Percentiles rank a stretch among this genome's conserved stretches.
Conservation (phyloP, 1,140 invertebrate species). For the Hyphantria cunea region DNA sequence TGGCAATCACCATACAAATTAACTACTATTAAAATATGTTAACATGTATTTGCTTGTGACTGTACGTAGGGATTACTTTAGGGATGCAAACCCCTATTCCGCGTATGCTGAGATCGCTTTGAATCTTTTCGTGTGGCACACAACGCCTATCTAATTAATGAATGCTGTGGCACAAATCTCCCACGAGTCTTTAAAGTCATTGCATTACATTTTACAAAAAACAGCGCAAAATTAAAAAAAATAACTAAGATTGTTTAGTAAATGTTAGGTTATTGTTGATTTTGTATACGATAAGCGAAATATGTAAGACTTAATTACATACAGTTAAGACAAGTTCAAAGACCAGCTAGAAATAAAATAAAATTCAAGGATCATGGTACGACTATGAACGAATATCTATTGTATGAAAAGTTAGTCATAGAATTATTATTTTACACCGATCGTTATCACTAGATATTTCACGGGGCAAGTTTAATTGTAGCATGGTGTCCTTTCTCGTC, state of each 20-base stretch:
- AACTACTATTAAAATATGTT: too few species aligned
- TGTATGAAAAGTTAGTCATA: neutral
- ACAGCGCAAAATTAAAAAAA: neutral
- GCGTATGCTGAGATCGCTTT: neutral
- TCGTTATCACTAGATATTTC: too few species aligned
- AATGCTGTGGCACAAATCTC: slow-evolving; percentile 1
- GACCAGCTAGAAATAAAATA: too few species aligned
- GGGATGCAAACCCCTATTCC: neutral
- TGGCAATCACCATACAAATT: too few species aligned
- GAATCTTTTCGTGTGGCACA: slow-evolving; percentile 5
- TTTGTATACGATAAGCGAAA: neutral
- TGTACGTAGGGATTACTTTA: neutral
- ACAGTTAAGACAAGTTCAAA: too few species aligned
- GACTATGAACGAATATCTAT: neutral
- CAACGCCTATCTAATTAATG: neutral
- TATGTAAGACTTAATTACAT: neutral
- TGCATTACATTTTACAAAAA: slow-evolving; percentile 2
- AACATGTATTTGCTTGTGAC: neutral
- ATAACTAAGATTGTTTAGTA: slow-evolving; percentile 7
- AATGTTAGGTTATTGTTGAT: slow-evolving; percentile 9
- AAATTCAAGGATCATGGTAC: too few species aligned
- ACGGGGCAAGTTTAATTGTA: too few species aligned
- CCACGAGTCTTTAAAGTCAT: slow-evolving; percentile 3
- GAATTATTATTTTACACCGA: too few species aligned
- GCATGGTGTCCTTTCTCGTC: too few species aligned